Percentiles rank a stretch among this genome's conserved stretches.
phyloP scores from a whole-genome alignment of 2,888 invertebrate species.

The Maniola hyperantus region DNA sequence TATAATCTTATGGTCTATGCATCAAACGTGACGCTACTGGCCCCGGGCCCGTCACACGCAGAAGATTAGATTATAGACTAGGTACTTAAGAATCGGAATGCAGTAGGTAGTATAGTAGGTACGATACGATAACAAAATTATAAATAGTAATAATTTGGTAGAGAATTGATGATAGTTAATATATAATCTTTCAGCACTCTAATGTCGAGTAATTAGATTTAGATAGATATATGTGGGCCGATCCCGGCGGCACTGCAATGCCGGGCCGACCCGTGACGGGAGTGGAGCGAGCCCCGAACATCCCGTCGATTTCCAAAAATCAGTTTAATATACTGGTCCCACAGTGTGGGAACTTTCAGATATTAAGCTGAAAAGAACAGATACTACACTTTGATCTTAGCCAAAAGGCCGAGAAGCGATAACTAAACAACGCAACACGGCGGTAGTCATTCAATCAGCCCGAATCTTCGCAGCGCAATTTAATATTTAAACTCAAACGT shows the following conservation, averaged over 20 bases:
- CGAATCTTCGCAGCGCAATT: not conserved
- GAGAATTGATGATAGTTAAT: no score
- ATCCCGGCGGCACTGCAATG: constrained; percentile 10
- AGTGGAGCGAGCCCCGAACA: constrained; percentile 13
- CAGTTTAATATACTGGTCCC: constrained; percentile 13
- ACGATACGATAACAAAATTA: no score
- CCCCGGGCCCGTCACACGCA: no score
- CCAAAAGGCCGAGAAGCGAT: constrained; percentile 13
- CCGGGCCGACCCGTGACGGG: constrained; percentile 4
- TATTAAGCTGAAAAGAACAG: constrained; percentile 13
- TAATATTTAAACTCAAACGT: not conserved
- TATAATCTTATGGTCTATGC: no score
- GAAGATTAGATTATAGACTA: no score
- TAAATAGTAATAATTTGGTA: no score
- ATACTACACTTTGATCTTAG: constrained; percentile 13
- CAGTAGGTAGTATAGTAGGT: no score
- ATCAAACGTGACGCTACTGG: no score
- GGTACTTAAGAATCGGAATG: no score
- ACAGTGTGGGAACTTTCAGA: constrained; percentile 10
- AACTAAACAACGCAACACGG: not conserved
- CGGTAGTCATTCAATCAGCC: not conserved
- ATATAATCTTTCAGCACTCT: no score
- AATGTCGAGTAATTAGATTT: no score
- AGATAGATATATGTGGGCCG: constrained; percentile 1
- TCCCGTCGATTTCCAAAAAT: constrained; percentile 6